Conservation (phyloP, 2,888 invertebrate species). For the Ennomos quercinarius region DNA sequence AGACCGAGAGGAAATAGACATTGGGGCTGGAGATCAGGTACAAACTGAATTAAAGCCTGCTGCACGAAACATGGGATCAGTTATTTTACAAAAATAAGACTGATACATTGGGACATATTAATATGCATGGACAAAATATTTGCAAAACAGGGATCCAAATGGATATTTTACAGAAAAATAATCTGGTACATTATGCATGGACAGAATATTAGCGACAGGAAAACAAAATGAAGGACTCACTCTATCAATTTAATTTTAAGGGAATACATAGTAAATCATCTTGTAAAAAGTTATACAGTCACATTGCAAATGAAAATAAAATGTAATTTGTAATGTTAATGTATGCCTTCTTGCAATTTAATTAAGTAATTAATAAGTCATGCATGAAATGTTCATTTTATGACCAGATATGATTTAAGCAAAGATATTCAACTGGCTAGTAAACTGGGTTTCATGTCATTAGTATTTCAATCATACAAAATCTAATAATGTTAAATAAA, state of each 20-base stretch:
- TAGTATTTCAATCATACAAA: not conserved
- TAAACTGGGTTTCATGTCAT: slow-evolving; percentile 3
- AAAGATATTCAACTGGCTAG: not conserved
- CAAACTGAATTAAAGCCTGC: slow-evolving; percentile 58
- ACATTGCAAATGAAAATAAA: not conserved
- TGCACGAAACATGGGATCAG: slow-evolving; percentile 60
- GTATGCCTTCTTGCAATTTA: slow-evolving; percentile 4
- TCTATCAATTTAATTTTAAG: slow-evolving; percentile 4
- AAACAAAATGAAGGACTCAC: not conserved
- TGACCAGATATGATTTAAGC: not conserved
- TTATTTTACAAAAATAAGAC: slow-evolving; percentile 6
- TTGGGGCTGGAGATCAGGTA: slow-evolving; percentile 99
- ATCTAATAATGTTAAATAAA: too few relatives aligned
- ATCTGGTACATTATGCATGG: slow-evolving; percentile 40
- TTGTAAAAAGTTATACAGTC: slow-evolving; percentile 3
- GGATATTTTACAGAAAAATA: slow-evolving; percentile 6
- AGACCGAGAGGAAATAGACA: slow-evolving; percentile 93
- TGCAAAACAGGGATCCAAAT: slow-evolving; percentile 33
- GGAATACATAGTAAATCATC: not conserved
- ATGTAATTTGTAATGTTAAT: not conserved
- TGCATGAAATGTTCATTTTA: slow-evolving; percentile 14
- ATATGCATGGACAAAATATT: slow-evolving; percentile 40
- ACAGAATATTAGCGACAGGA: not conserved
- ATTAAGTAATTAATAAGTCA: not conserved
- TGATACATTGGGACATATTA: slow-evolving; percentile 4